Conservation (phyloP, 2,888 invertebrate species). For the Unio delphinus region DNA sequence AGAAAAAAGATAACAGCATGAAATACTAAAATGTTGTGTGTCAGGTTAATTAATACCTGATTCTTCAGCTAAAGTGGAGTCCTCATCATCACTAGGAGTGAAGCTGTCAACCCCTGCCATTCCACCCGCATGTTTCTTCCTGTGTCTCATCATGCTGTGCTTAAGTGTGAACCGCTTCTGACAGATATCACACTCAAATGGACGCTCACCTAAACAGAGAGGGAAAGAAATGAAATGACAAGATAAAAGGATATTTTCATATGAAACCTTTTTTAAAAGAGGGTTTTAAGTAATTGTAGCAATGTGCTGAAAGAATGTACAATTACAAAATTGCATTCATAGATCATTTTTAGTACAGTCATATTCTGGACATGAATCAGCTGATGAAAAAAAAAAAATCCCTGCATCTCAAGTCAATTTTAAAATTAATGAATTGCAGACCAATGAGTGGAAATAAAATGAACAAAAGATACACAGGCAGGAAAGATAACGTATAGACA, state of each 20-base stretch:
- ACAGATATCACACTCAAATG: conserved; percentile 93
- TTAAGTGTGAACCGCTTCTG: conserved; percentile 90
- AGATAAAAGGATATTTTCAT: not conserved
- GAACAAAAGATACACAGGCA: no score
- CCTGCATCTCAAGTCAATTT: no score
- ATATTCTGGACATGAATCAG: no score
- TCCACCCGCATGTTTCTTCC: conserved; percentile 82
- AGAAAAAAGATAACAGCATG: not conserved
- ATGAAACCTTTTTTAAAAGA: no score
- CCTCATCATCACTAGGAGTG: conserved; percentile 59
- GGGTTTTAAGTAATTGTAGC: no score
- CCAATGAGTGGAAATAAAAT: no score
- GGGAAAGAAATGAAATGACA: not conserved
- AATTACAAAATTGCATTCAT: no score
- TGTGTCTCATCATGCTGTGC: conserved; percentile 93
- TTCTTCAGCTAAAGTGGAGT: conserved; percentile 27
- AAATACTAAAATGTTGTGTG: not conserved
- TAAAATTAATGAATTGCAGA: no score
- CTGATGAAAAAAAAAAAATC: no score
- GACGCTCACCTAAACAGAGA: conserved; percentile 80
- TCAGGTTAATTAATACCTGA: conserved; percentile 8
- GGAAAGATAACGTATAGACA: no score
- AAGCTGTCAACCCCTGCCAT: conserved; percentile 43
- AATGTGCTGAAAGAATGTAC: no score
- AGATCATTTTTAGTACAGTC: no score